Evolutionary conservation across 2,113 vertebrate species (phyloP), one percentile per base, ranked within the genome.

Genomic region (Fregata magnificens): DNA sequence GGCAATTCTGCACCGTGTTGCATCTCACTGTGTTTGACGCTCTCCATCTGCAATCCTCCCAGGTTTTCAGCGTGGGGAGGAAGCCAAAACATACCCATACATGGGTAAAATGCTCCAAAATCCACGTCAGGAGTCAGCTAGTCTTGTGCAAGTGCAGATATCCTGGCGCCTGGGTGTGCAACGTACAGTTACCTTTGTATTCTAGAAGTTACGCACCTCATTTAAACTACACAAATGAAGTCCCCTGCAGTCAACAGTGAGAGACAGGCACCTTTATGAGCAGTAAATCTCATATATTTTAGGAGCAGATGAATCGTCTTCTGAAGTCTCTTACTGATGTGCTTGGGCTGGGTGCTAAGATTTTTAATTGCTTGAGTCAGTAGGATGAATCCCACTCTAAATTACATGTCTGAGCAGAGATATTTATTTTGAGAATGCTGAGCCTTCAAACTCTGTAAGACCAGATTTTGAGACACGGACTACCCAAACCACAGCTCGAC

Each of bases 1-100:
- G 19, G 36, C 38, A 38, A 9, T 42, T 45, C 86, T 34, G 40
- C 58, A 36, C 55, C 2, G 0, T 13, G 49, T 4, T 31, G 29
- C 11, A 19, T 13, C 44, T 69, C 63, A 20, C 26, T 0, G 0
- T 6, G 36, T 2, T 44, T 16, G 14, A 38, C 22, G 7, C 12
- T 8, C 52, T 62, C 55, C 61, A 13, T 16, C 12, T 22, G 19
- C 32, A 50, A 69, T 28, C 25, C 8, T 66, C 13, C 65, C 3
- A 34, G 28, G 38, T 38, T 26, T n/a, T 38, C 52, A 40, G 56
- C 1, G 1, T 5, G 19, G 63, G 22, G 29, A 61, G 34, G 32
- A 42, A 70, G 59, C 29, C 5, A 3, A 11, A 61, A 22, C 65
- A 32, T 20, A 71, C 61, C 28, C n/a, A n/a, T n/a, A n/a, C n/a